Percentiles rank a stretch among this genome's conserved stretches.
These are phyloP conservation scores for Sciurus vulgaris DNA, from an alignment of 2,797 vertebrate genomes.

Conservation along the genomic window DNA sequence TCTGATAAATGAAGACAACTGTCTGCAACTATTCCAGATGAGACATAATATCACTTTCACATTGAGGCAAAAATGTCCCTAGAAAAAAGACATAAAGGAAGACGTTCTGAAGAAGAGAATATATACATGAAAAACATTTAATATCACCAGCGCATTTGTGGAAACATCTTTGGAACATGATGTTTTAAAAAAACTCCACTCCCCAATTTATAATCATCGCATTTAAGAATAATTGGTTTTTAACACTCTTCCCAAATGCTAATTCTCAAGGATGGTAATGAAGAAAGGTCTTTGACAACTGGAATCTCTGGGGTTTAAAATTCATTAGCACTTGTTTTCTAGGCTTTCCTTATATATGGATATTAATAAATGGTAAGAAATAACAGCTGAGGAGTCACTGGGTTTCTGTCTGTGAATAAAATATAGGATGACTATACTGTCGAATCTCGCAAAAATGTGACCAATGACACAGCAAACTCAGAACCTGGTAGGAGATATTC, in stretches of 20 bases:
- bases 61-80: slow-evolving; percentile 68
- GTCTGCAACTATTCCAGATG: neutral
- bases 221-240: slow-evolving; percentile 63
- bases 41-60: slow-evolving; percentile 56
- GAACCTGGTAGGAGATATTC: neutral
- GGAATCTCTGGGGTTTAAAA: slow-evolving; percentile 55
- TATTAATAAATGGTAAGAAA: slow-evolving; percentile 22
- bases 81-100: slow-evolving; percentile 50
- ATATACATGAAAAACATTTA: neutral
- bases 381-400: neutral
- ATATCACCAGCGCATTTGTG: neutral
- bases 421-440: neutral
- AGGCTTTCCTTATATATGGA: neutral
- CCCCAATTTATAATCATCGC: neutral
- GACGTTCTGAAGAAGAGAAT: neutral
- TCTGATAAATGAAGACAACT: slow-evolving; percentile 75
- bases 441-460: neutral
- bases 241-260: slow-evolving; percentile 49
- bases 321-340: slow-evolving; percentile 59
- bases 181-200: neutral
- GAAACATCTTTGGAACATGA: neutral
- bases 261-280: slow-evolving; percentile 47
- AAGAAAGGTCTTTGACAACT: slow-evolving; percentile 24
- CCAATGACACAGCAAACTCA: neutral
- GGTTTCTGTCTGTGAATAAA: neutral